A percentile compares a stretch with the other conserved stretches of the same genome.
phyloP scores from a whole-genome alignment of 2,888 invertebrate species.

The Cryptocephalus primarius region DNA sequence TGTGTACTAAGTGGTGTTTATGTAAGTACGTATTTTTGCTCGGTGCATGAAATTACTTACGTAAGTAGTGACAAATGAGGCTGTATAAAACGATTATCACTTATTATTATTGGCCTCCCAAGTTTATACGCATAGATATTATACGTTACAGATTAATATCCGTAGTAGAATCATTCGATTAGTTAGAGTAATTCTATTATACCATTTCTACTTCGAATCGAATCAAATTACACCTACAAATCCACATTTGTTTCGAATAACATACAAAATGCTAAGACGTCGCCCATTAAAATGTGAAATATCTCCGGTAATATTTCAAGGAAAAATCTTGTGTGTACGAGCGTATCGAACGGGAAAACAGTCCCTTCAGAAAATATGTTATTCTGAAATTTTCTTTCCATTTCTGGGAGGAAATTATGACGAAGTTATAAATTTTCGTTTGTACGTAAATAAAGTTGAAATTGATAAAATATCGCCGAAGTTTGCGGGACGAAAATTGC shows the following conservation, averaged over 20 bases:
- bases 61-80: too few species aligned
- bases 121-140: too few species aligned
- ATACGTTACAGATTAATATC: too few species aligned
- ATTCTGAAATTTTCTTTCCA: slow-evolving; percentile 19
- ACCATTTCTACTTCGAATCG: too few species aligned
- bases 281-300: background rate
- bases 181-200: too few species aligned
- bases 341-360: slow-evolving; percentile 7
- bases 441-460: slow-evolving; percentile 43
- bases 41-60: too few species aligned
- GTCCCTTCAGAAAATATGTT: slow-evolving; percentile 12
- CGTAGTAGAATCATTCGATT: too few species aligned
- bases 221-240: too few species aligned
- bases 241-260: background rate
- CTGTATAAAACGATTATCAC: too few species aligned
- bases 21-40: too few species aligned
- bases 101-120: too few species aligned
- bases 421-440: slow-evolving; percentile 41
- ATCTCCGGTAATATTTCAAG: background rate
- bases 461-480: slow-evolving; percentile 43
- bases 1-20: too few species aligned
- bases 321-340: background rate
- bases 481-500: slow-evolving; percentile 42
- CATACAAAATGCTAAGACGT: background rate
- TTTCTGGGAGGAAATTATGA: slow-evolving; percentile 28